Evolutionary conservation across 1,140 invertebrate genomes (phyloP), one percentile per base, ranked within the genome.

Genomic region (Phocides pigmalion): DNA sequence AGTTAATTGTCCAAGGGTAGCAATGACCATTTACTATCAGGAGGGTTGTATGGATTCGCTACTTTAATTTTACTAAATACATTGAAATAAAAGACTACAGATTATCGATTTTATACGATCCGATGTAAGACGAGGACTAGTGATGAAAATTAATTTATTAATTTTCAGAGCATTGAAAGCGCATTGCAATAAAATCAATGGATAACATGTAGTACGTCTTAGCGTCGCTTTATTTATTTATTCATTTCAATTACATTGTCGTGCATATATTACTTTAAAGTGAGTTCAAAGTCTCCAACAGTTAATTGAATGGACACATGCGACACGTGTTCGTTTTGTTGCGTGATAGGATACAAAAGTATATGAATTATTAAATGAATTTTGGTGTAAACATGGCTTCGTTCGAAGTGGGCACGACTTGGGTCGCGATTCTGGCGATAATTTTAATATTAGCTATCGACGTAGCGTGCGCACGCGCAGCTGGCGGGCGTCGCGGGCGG

Each of bases 391-490:
- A 11, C 28, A 32, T 32, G 1, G 28, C 28, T n/a, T 20, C 41
- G 28, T 17, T 9, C 39, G 28, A 8, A 22, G 20, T 58, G 49
- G 28, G 28, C 56, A 50, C 37, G n/a, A n/a, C 28, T 32, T 32
- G 47, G 25, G 47, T 50, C 9, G 19, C 37, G 46, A 50, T 41
- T 37, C 19, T 51, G 20, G 49, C 35, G 25, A 16, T 41, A 50
- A 32, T 32, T 32, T 32, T 39, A 20, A 62, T 53, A 49, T 58
- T 58, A 64, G 35, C 64, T 61, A 63, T 44, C 59, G 41, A 70
- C 58, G 68, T 25, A 37, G 22, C 37, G 50, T 54, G 66, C 16
- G 68, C 28, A 32, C 28, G 28, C 28, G 28, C 28, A 32, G 28
- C 28, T 32, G 28, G 25, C 28, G 25, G 25, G 39, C 37, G 50